Evolutionary conservation across 2,888 invertebrate species (phyloP), one percentile per base, ranked within the genome.

Genomic region (Dioctria linearis): DNA sequence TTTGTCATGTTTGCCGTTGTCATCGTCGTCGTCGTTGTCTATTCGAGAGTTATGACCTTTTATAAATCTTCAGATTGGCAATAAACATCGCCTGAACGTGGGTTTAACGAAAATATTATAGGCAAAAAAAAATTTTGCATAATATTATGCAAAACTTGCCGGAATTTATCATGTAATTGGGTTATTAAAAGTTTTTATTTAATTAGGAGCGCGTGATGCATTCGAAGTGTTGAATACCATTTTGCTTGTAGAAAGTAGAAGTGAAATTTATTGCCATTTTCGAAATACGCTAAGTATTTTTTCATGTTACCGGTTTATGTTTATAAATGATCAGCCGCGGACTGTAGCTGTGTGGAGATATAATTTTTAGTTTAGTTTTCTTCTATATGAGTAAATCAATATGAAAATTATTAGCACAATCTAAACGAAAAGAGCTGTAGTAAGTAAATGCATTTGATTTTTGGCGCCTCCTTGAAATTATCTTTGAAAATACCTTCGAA

Each of bases 121-220:
- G 54, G 25, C 4, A 37, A 5, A 37, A 61, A n/a, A 61, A 25
- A 1, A 1, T 25, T 25, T 25, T 25, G 25, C 25, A 25, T 39
- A 39, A 39, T 25, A 25, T 73, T 73, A 73, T 73, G 73, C 73
- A 59, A 59, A 73, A 37, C 37, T 42, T 40, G 13, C 37, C 9
- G 57, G 43, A 73, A 59, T 13, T 57, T 73, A 51, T 73, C 73
- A 73, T 59, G 57, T 51, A 73, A 73, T 57, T 57, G 57, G 73
- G 73, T 57, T 57, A 59, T 59, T 73, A 40, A 54, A 57, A n/a
- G 0, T 8, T 3, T 11, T 54, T 54, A 54, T 25, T 25, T 25
- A 25, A 25, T 25, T 25, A 25, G 25, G 25, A 54, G 54, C 6
- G 54, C 54, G 54, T 54, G n/a, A 11, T 8, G 8, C 54, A 54